Evolutionary conservation across 2,113 vertebrate species (phyloP), one percentile per base, ranked within the genome.

Genomic region (Otocyon megalotis): DNA sequence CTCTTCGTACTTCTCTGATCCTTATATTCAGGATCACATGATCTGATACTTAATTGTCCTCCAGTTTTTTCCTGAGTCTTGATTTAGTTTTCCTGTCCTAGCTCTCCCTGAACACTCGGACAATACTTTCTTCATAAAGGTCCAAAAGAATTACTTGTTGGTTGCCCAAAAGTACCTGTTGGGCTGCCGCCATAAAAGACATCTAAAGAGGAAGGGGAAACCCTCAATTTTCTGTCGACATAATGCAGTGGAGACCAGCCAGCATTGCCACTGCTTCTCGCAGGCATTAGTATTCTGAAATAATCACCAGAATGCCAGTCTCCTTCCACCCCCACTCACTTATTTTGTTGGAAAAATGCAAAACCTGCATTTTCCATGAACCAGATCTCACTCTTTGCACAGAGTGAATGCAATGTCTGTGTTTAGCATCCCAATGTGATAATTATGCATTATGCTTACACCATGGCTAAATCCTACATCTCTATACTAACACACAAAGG

Each of bases 361-460:
- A 96, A 95, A 89, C 90, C 92, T 98, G 97, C 94, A 94, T 96
- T 97, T 95, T 96, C 89, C 89, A 81, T 54, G 60, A 96, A 93
- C 80, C 85, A 77, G 65, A 92, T 92, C 91, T 96, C 50, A n/a
- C 93, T 88, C 4, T 81, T 16, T 50, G 92, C 83, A 20, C 67
- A 48, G 96, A 96, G 90, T 71, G 81, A 98, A 96, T 89, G 84
- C 94, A 79, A 72, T 1, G 88, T 92, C 96, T 97, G 97, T 96
- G 96, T 95, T 95, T 88, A 90, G 96, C 95, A 96, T 97, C 96
- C 96, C 88, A 79, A 96, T 79, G 94, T 96, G 97, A 90, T 91
- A 85, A 97, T 97, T 98, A 97, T 71, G 93, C 95, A 90, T 88
- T 80, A 67, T 67, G 90, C 88, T 97, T 93, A 82, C 67, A 94